A percentile compares a stretch with the other conserved stretches of the same genome.
These are phyloP conservation scores for Trypoxylon attenuatum DNA, from an alignment of 2,888 invertebrate species.

Conservation along the genomic window DNA sequence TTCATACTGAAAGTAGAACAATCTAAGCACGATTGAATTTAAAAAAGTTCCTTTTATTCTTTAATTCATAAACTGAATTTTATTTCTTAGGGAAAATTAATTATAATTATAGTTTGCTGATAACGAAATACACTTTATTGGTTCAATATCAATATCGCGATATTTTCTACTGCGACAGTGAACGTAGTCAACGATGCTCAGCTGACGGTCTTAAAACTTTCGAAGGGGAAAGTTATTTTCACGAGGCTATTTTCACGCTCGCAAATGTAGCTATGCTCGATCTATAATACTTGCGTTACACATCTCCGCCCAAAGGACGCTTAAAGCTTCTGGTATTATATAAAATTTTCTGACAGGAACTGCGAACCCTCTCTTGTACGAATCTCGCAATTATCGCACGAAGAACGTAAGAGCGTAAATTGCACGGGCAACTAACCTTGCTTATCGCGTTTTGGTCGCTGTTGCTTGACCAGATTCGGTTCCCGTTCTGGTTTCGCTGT, in stretches of 20 bases:
- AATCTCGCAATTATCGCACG: neutral
- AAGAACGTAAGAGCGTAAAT: too few relatives aligned
- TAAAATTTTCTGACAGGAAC: slow-evolving; percentile 7
- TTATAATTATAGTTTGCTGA: too few relatives aligned
- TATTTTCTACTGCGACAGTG: slow-evolving; percentile 18
- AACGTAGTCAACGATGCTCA: slow-evolving; percentile 27
- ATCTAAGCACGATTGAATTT: too few relatives aligned
- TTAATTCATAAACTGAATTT: too few relatives aligned
- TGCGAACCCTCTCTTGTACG: neutral
- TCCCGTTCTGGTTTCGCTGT: neutral
- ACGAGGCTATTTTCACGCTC: slow-evolving; percentile 53
- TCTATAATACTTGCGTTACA: slow-evolving; percentile 27
- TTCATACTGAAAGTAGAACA: neutral
- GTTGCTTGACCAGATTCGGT: neutral
- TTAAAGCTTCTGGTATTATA: slow-evolving; percentile 6
- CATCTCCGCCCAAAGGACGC: slow-evolving; percentile 24
- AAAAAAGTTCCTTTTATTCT: too few relatives aligned
- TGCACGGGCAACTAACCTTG: neutral
- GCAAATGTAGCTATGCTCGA: slow-evolving; percentile 18
- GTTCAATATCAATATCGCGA: slow-evolving; percentile 19
- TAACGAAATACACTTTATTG: neutral
- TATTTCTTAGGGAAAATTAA: too few relatives aligned
- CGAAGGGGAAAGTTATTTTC: slow-evolving; percentile 65
- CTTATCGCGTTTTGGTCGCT: neutral
- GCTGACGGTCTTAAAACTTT: slow-evolving; percentile 47